Conservation (phyloP, 2,797 vertebrate genomes). For the Vultur gryphus region DNA sequence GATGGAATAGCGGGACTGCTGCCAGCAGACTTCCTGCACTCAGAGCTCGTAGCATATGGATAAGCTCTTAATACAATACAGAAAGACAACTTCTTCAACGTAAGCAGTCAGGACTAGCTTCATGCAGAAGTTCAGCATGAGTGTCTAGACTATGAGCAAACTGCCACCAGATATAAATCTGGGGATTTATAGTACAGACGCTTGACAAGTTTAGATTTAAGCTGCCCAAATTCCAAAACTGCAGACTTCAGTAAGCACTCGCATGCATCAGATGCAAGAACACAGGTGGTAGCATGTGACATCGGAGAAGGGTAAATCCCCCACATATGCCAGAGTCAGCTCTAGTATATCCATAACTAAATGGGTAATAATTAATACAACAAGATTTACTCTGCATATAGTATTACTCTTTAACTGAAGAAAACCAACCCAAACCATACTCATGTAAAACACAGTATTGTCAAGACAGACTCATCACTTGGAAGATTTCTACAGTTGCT, state of each 20-base stretch:
- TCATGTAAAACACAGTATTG: fast-evolving
- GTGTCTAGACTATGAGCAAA: not conserved
- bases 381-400: not conserved
- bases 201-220: not conserved
- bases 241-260: not conserved
- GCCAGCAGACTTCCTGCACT: conserved; percentile 19
- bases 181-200: not conserved
- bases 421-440: not conserved
- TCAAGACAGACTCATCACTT: not conserved
- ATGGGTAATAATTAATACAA: not conserved
- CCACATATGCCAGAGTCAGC: not conserved
- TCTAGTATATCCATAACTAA: not conserved
- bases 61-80: conserved; percentile 30
- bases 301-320: not conserved
- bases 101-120: not conserved
- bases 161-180: not conserved
- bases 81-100: not conserved
- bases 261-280: not conserved
- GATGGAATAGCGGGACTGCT: not conserved
- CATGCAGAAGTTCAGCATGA: not conserved
- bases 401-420: not conserved
- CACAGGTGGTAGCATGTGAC: not conserved
- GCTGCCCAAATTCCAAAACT: not conserved
- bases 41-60: not conserved
- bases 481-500: not conserved